These are phyloP conservation scores for Stenichneumon culpator DNA, from an alignment of 2,888 invertebrate species.

Conservation along the genomic window DNA sequence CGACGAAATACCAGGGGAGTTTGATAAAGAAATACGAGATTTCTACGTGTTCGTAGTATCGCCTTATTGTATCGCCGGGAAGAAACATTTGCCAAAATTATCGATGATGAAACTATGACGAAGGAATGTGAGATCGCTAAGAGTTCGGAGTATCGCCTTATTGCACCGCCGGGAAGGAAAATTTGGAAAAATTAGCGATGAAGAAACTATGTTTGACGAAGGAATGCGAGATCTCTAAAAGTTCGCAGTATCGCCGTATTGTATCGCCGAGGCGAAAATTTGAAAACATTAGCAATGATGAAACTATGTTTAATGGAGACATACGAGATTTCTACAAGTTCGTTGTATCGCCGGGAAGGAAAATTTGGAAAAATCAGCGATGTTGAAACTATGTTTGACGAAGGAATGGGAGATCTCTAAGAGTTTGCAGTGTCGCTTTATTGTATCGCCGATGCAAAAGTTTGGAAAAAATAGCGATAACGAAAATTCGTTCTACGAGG, in stretches of 20 bases:
- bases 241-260: not conserved
- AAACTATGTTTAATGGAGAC: not conserved
- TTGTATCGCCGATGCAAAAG: not conserved
- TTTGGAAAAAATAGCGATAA: constrained; percentile 48
- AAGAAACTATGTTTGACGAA: too few species aligned
- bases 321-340: not conserved
- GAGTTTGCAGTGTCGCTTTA: too few species aligned
- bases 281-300: constrained; percentile 37
- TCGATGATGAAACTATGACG: too few species aligned
- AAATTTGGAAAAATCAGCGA: constrained; percentile 53
- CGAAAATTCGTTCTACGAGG: constrained; percentile 23
- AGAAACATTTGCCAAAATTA: too few species aligned
- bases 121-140: too few species aligned
- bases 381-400: constrained; percentile 32
- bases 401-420: not conserved
- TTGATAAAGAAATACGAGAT: too few species aligned
- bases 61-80: too few species aligned
- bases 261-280: constrained; percentile 18
- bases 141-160: too few species aligned
- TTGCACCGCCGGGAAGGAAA: constrained; percentile 1
- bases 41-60: too few species aligned
- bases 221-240: not conserved
- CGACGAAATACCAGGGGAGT: too few species aligned
- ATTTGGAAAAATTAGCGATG: constrained; percentile 46
- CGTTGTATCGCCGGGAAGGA: not conserved